These are phyloP conservation scores for Therioaphis trifolii DNA, from an alignment of 2,888 invertebrate genomes.

Conservation along the genomic window DNA sequence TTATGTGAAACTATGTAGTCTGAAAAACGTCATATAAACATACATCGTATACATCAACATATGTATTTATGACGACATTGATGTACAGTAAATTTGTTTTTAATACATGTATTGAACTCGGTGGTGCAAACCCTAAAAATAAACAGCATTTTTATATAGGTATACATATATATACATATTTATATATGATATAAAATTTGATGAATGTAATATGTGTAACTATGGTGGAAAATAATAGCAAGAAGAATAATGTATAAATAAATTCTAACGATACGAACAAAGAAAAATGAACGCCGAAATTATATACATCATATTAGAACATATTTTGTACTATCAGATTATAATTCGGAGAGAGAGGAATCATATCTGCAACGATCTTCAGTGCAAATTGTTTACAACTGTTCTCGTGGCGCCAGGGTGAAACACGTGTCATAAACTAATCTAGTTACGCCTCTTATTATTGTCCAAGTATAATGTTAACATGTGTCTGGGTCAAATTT, in stretches of 20 bases:
- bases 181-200: too few relatives aligned
- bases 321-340: slow-evolving; percentile 4
- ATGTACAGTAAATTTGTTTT: too few relatives aligned
- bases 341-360: neutral
- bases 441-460: neutral
- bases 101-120: neutral
- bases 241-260: neutral
- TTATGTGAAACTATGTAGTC: neutral
- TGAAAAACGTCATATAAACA: neutral
- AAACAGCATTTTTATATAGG: neutral
- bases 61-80: neutral
- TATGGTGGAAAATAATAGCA: neutral
- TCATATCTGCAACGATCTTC: neutral
- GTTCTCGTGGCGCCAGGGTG: neutral
- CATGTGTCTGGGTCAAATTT: too few relatives aligned
- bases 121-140: neutral
- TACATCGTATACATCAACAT: neutral
- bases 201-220: too few relatives aligned
- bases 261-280: neutral
- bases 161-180: neutral
- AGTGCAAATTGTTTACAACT: neutral
- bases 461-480: too few relatives aligned
- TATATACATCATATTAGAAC: too few relatives aligned
- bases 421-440: slow-evolving; percentile 28
- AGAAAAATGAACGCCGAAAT: too few relatives aligned